Evolutionary conservation across 2,113 vertebrate genomes (phyloP).

Genomic region (Gambusia holbrooki): DNA sequence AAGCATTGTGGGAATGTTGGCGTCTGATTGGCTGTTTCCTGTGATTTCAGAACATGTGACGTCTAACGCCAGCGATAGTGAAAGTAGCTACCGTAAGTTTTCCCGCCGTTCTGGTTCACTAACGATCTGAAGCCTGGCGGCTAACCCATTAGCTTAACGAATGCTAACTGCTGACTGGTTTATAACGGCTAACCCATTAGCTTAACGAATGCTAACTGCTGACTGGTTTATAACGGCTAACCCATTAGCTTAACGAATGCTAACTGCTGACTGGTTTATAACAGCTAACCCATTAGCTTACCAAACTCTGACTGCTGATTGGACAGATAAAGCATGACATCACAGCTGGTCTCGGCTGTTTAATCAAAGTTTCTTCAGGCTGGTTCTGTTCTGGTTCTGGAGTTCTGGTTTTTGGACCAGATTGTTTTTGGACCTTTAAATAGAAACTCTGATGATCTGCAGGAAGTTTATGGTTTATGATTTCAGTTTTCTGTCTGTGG

Average conservation of each 20-base stretch:
- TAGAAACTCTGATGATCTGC: too few species aligned
- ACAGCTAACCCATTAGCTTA: background rate
- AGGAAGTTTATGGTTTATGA: background rate
- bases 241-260: slow-evolving; percentile 3
- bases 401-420: too few species aligned
- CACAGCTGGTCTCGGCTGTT: background rate
- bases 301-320: background rate
- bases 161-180: slow-evolving; percentile 5
- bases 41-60: slow-evolving; percentile 95
- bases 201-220: slow-evolving; percentile 2
- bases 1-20: slow-evolving; percentile 45
- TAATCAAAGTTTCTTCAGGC: background rate
- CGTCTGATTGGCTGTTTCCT: slow-evolving; percentile 35
- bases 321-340: slow-evolving; percentile 42
- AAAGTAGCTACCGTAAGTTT: slow-evolving; percentile 99
- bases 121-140: background rate
- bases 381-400: background rate
- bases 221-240: background rate
- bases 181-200: slow-evolving; percentile 4
- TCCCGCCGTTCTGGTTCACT: slow-evolving; percentile 13
- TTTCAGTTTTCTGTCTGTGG: too few species aligned
- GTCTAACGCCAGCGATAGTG: slow-evolving; percentile 99
- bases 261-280: background rate
- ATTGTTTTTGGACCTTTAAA: too few species aligned
- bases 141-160: background rate